Conservation (phyloP, 2,113 vertebrate genomes). For the Xiphias gladius region DNA sequence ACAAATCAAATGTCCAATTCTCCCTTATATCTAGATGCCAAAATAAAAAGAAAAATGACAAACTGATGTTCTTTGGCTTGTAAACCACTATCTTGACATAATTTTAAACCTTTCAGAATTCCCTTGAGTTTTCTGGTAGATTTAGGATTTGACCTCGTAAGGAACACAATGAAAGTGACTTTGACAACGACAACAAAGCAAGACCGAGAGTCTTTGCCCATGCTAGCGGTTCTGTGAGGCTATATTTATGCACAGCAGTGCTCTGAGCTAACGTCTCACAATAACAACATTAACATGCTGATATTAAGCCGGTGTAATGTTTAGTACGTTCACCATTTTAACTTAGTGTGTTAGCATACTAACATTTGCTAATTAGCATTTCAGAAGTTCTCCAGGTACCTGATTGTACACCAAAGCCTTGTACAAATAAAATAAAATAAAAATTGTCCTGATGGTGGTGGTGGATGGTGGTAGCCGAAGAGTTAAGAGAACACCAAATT, state of each 20-base stretch:
- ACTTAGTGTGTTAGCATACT: no score
- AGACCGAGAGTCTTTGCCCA: neutral
- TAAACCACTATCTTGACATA: neutral
- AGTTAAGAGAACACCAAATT: no score
- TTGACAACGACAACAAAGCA: no score
- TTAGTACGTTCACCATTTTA: no score
- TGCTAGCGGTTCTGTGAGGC: neutral
- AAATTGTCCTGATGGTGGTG: no score
- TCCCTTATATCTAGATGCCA: neutral
- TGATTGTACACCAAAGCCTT: no score
- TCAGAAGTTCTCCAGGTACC: no score
- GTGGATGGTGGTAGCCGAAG: no score
- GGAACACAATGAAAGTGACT: neutral
- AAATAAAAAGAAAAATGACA: neutral
- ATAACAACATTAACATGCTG: no score
- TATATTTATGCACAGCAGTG: neutral
- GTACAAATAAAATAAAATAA: no score
- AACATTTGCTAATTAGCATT: no score
- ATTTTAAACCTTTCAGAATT: conserved; percentile 6
- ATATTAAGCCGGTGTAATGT: no score
- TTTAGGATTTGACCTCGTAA: neutral
- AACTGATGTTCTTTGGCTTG: neutral
- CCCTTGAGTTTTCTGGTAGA: neutral
- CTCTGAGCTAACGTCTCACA: neutral
- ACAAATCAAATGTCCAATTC: neutral